These are phyloP conservation scores for Odontophorus gujanensis DNA, from an alignment of 2,113 vertebrate genomes.

Conservation along the genomic window DNA sequence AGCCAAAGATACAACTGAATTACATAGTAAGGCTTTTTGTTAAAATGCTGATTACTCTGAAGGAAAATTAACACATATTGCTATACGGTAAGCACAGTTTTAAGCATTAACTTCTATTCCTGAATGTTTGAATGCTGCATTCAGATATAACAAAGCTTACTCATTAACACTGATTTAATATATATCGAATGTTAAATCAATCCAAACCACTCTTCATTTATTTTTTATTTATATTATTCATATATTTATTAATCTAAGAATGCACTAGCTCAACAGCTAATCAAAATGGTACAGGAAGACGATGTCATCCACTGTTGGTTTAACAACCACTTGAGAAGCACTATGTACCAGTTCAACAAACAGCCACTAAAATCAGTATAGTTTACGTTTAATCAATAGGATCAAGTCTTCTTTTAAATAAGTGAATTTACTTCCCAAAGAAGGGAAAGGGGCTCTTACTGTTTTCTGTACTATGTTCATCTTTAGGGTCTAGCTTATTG, in stretches of 20 bases:
- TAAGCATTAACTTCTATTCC: neutral
- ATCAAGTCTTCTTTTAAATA: neutral
- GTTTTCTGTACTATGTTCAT: neutral
- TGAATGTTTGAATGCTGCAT: neutral
- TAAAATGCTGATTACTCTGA: neutral
- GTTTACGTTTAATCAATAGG: neutral
- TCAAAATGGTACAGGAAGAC: rapidly evolving
- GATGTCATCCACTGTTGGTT: neutral
- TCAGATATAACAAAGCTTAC: neutral
- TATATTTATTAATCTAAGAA: neutral
- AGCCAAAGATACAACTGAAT: neutral
- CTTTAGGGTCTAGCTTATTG: neutral
- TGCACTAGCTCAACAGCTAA: neutral
- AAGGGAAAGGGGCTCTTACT: neutral
- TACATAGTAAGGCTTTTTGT: neutral
- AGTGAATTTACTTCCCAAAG: neutral
- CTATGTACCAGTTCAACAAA: neutral
- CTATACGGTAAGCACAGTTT: neutral
- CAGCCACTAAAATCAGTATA: too few species aligned
- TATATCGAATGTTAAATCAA: neutral
- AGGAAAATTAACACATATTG: neutral
- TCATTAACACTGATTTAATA: too few species aligned
- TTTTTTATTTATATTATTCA: too few species aligned
- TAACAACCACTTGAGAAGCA: neutral
- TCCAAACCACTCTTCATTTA: rapidly evolving